Evolutionary conservation across 35 echinoderm and acorn worm genomes (phyloP).

Genomic region (Apostichopus californicus): DNA sequence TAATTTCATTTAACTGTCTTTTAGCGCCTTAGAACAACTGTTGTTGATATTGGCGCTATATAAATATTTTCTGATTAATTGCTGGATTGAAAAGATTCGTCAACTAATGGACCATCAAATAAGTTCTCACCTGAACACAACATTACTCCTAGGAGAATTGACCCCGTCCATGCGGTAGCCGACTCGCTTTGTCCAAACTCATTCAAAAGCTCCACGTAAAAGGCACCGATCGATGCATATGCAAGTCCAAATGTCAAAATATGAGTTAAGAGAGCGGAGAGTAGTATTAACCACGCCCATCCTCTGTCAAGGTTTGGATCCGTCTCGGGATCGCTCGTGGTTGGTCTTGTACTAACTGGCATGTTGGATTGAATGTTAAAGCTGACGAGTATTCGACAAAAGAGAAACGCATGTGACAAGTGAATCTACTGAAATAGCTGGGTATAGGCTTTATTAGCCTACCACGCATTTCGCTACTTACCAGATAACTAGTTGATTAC

Average conservation of each 20-base stretch:
- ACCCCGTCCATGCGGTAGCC: conserved; percentile 81
- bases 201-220: conserved; percentile 78
- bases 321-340: neutral
- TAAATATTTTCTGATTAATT: too few species aligned
- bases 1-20: too few species aligned
- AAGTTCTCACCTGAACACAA: conserved; percentile 70
- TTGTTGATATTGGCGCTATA: too few species aligned
- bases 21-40: too few species aligned
- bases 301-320: conserved; percentile 79
- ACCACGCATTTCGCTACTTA: too few species aligned
- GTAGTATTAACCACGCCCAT: conserved; percentile 91
- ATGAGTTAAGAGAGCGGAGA: conserved; percentile 82
- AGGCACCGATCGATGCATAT: conserved; percentile 77
- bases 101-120: neutral
- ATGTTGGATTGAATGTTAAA: neutral
- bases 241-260: conserved; percentile 84
- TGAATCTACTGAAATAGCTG: too few species aligned
- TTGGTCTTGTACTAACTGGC: neutral
- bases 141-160: conserved; percentile 86
- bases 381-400: too few species aligned
- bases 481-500: too few species aligned
- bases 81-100: too few species aligned
- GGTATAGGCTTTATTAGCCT: too few species aligned
- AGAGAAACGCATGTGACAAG: too few species aligned
- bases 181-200: conserved; percentile 77